Evolutionary conservation across 2,113 vertebrate species (phyloP), one percentile per base, ranked within the genome.

Genomic region (Xiphophorus hellerii): DNA sequence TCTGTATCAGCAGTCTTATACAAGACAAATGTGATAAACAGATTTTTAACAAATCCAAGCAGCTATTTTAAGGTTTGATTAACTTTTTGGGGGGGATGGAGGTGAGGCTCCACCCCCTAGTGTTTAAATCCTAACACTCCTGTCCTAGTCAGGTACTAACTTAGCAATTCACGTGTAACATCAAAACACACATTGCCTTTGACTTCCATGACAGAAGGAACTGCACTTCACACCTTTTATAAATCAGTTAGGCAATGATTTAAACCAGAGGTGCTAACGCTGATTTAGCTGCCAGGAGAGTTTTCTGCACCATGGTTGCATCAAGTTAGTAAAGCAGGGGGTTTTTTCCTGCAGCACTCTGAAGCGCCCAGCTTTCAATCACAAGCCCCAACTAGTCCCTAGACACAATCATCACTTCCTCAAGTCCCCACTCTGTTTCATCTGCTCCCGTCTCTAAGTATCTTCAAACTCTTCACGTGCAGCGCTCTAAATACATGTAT

Each of bases 381-480:
- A 87, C 89, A 89, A 89, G 88, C 67, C 82, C 71, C 79, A 80
- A 90, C 89, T 80, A 87, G 89, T 68, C 76, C 72, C 20, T 6
- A 69, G 71, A 31, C 51, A 78, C 35, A 73, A 75, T 71, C 73
- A 88, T 83, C 85, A 78, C 68, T 80, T 83, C 71, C 70, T 39
- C 20, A 9, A 62, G 31, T 81, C 63, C 79, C 79, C 61, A 42
- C 39, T 44, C 75, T 76, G 33, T 33, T 7, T 62, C 31, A 72
- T 14, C 70, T 51, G 33, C 54, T 61, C 71, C 39, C 62, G 10
- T 51, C 66, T 37, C 10, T 60, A 22, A 29, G 30, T 20, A 20
- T 3, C 17, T 51, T 20, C 11, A 14, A 28, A 17, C 11, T 5
- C 35, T 9, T 10, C 7, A 42, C 4, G 15, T 39, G 7, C 3